Percentiles rank a stretch among this genome's conserved stretches.
Conservation (phyloP, 2,888 invertebrate genomes). For the Isotomurus palustris region DNA sequence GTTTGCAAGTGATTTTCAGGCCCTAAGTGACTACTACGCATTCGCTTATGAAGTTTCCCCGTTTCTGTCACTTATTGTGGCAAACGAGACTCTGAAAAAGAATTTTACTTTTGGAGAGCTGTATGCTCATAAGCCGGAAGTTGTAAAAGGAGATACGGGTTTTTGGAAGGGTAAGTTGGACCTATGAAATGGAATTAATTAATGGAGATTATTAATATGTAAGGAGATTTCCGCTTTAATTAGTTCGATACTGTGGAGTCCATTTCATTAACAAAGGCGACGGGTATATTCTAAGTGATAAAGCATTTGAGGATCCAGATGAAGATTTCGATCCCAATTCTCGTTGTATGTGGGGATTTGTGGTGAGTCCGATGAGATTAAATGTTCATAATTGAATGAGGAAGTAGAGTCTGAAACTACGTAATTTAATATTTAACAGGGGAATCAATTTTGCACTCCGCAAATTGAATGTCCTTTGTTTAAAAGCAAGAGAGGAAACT, state of each 20-base stretch:
- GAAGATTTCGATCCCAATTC: background rate
- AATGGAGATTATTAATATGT: background rate
- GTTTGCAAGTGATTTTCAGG: constrained; percentile 16
- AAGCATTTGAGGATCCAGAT: constrained; percentile 18
- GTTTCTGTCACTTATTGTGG: constrained; percentile 29
- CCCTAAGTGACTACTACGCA: constrained; percentile 35
- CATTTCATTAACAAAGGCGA: constrained; percentile 42
- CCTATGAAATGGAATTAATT: background rate
- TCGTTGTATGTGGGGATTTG: constrained; percentile 42
- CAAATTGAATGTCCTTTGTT: constrained; percentile 37
- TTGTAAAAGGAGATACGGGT: constrained; percentile 29
- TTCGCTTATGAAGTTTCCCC: constrained; percentile 43
- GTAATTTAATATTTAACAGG: constrained; percentile 22
- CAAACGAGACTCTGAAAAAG: constrained; percentile 28
- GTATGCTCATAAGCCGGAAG: constrained; percentile 19
- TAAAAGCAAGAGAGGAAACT: constrained; percentile 24
- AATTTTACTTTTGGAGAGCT: constrained; percentile 35
- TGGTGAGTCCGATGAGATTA: constrained; percentile 19
- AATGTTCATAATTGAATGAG: background rate
- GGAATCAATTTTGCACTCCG: constrained; percentile 41
- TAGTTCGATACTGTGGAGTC: constrained; percentile 40
- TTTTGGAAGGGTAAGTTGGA: constrained; percentile 28
- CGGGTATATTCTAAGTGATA: constrained; percentile 39
- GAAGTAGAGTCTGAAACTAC: background rate
- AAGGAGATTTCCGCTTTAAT: background rate